Evolutionary conservation across 2,888 invertebrate species (phyloP).

Genomic region (Platycnemis pennipes): DNA sequence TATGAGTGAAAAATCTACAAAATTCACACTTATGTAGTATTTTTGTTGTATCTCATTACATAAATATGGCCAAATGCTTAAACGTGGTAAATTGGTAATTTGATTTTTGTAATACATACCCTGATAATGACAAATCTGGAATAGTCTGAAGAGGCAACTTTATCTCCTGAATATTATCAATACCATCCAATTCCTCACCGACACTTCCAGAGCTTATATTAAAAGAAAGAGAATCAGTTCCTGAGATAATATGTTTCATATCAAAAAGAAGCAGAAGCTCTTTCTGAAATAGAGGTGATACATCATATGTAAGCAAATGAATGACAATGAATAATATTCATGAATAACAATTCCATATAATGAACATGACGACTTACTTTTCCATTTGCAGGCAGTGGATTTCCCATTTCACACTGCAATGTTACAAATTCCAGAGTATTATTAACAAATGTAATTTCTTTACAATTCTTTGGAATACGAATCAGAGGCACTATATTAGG

Average conservation of each 20-base stretch:
- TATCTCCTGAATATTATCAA: slow-evolving; percentile 73
- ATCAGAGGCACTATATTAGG: slow-evolving; percentile 73
- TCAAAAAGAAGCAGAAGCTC: slow-evolving; percentile 69
- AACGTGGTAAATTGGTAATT: neutral
- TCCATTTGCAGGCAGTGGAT: slow-evolving; percentile 72
- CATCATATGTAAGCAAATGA: neutral
- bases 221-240: slow-evolving; percentile 72
- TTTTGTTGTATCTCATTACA: no score
- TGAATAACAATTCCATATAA: neutral
- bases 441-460: slow-evolving; percentile 70
- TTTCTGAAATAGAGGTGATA: slow-evolving; percentile 1
- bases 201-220: slow-evolving; percentile 74
- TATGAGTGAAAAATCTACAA: no score
- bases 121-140: slow-evolving; percentile 73
- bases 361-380: slow-evolving; percentile 71
- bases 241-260: slow-evolving; percentile 72
- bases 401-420: slow-evolving; percentile 74
- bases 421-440: slow-evolving; percentile 9
- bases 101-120: slow-evolving; percentile 72
- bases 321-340: neutral
- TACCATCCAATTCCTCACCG: slow-evolving; percentile 74
- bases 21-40: no score
- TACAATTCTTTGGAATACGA: slow-evolving; percentile 74
- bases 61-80: no score
- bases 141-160: slow-evolving; percentile 73